Conservation (phyloP, 1,140 invertebrate species). For the Oppia nitens region DNA sequence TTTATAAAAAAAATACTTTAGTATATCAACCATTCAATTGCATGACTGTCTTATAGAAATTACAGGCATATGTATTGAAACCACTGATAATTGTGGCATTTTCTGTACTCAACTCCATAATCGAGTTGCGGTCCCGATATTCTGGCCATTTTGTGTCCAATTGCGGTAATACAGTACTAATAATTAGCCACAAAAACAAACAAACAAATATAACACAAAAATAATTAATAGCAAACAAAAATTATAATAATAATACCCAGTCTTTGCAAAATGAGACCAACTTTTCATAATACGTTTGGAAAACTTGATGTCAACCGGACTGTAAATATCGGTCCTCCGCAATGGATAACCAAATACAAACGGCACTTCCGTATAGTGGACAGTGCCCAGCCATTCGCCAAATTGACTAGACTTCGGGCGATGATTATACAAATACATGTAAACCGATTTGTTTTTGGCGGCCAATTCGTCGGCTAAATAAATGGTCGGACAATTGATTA, state of each 20-base stretch:
- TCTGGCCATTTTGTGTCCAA: neutral
- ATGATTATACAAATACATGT: neutral
- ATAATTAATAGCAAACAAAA: neutral
- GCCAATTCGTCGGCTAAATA: slow-evolving; percentile 1
- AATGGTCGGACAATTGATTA: neutral
- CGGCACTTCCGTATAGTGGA: slow-evolving; percentile 19
- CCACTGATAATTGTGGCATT: neutral
- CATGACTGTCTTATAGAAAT: neutral
- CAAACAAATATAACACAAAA: neutral
- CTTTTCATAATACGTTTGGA: slow-evolving; percentile 17
- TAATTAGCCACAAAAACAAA: neutral
- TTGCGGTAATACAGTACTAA: neutral
- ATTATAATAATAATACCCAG: slow-evolving; percentile 24
- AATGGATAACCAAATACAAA: slow-evolving; percentile 20
- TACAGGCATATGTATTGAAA: neutral
- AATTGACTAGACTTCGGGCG: neutral
- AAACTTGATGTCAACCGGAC: slow-evolving; percentile 15
- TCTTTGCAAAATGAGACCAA: slow-evolving; percentile 17
- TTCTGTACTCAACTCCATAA: neutral
- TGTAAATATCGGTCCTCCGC: slow-evolving; percentile 4
- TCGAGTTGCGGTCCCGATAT: neutral
- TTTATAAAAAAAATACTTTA: no score
- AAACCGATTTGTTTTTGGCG: neutral
- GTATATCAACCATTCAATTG: neutral
- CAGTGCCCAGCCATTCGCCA: slow-evolving; percentile 13